Percentiles rank a stretch among this genome's conserved stretches.
Conservation (phyloP, 2,888 invertebrate genomes). For the Lasioglossum malachurum region DNA sequence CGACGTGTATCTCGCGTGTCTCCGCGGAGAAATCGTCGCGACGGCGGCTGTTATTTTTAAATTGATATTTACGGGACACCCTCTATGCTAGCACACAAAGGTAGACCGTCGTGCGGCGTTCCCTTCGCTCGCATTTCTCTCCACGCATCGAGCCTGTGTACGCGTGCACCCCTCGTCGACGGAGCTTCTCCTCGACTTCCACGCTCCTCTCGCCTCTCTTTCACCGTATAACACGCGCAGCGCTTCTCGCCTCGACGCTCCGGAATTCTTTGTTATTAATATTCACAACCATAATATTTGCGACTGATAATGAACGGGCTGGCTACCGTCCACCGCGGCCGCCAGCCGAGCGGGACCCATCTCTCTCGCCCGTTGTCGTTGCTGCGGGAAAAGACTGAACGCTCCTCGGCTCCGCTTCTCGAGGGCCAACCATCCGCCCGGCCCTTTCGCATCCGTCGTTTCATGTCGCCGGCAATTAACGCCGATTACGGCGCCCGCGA, state of each 20-base stretch:
- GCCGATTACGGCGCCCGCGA: not conserved
- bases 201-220: conserved; percentile 5
- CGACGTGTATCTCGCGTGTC: not conserved
- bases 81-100: not conserved
- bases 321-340: conserved; percentile 56
- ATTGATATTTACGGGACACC: conserved; percentile 1
- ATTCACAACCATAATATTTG: conserved; percentile 83
- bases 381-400: conserved; percentile 30
- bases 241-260: conserved; percentile 27
- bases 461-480: not conserved
- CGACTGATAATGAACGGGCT: conserved; percentile 77
- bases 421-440: not conserved
- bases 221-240: conserved; percentile 11
- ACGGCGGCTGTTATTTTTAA: not conserved
- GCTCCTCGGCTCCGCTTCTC: not conserved
- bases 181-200: not conserved
- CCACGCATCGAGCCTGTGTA: not conserved
- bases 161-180: conserved; percentile 11
- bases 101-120: not conserved
- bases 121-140: not conserved
- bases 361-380: conserved; percentile 52
- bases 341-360: not conserved
- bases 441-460: not conserved
- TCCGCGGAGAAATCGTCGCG: not conserved
- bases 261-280: conserved; percentile 52